These are phyloP conservation scores for Pseudochromis fuscus DNA, from an alignment of 2,797 vertebrate genomes.

Conservation along the genomic window DNA sequence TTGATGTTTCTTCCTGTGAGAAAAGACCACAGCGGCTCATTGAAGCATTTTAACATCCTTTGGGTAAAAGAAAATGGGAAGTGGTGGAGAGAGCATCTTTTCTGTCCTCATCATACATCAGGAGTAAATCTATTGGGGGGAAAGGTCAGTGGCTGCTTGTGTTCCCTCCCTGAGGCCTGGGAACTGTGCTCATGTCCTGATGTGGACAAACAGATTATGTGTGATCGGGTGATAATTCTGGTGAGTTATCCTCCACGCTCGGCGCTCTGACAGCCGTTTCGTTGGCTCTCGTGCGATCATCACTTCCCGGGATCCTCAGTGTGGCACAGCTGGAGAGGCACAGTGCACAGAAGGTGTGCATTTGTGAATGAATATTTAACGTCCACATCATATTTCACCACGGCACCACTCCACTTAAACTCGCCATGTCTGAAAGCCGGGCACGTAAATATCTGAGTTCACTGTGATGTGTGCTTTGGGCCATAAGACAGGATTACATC, in stretches of 20 bases:
- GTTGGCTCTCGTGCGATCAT: conserved; percentile 8
- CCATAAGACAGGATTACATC: not conserved
- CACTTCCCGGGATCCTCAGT: conserved; percentile 20
- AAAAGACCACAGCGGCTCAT: not conserved
- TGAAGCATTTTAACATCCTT: not conserved
- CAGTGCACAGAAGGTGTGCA: not conserved
- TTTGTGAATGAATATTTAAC: conserved; percentile 49
- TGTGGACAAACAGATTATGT: conserved; percentile 47
- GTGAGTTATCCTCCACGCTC: conserved; percentile 22
- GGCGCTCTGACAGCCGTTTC: conserved; percentile 13
- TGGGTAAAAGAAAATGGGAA: conserved; percentile 11
- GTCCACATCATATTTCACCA: conserved; percentile 21
- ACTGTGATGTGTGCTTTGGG: not conserved
- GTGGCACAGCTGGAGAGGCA: conserved; percentile 20
- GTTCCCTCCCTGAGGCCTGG: conserved; percentile 35
- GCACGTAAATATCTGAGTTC: not conserved
- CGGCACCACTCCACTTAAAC: conserved; percentile 1
- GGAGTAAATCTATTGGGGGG: conserved; percentile 27
- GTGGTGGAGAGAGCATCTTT: conserved; percentile 16
- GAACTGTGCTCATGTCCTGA: conserved; percentile 38
- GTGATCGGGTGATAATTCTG: conserved; percentile 31
- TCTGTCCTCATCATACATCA: conserved; percentile 14
- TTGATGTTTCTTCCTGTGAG: not conserved
- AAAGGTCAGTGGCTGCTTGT: conserved; percentile 42
- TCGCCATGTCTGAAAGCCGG: not conserved